Percentiles rank a stretch among this genome's conserved stretches.
Evolutionary conservation across 1,140 invertebrate genomes (phyloP).

Genomic region (Thaumetopoea pityocampa): DNA sequence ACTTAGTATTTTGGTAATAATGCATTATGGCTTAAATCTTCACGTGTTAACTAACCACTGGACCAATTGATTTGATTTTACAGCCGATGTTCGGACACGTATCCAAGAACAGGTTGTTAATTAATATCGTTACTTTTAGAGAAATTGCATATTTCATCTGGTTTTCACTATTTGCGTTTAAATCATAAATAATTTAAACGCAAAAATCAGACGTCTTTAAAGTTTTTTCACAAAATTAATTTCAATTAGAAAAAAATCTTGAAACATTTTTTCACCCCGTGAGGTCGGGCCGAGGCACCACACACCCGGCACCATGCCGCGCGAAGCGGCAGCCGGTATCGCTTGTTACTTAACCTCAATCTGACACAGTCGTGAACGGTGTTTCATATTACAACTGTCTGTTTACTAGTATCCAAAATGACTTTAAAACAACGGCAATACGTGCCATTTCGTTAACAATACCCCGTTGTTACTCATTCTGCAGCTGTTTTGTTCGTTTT

Average conservation of each 20-base stretch:
- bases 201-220: too few relatives aligned
- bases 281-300: conserved; percentile 36
- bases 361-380: conserved; percentile 66
- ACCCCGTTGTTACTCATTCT: background rate
- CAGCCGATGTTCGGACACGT: too few relatives aligned
- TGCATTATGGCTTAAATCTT: too few relatives aligned
- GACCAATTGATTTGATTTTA: too few relatives aligned
- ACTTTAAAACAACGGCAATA: conserved; percentile 5
- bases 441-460: background rate
- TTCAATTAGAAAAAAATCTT: conserved; percentile 9
- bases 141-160: too few relatives aligned
- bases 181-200: too few relatives aligned
- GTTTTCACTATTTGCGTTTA: too few relatives aligned
- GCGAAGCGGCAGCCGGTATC: conserved; percentile 61
- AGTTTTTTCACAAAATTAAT: too few relatives aligned
- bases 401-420: conserved; percentile 41
- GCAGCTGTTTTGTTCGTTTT: background rate
- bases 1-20: too few relatives aligned
- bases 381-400: conserved; percentile 59
- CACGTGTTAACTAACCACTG: too few relatives aligned
- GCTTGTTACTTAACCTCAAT: conserved; percentile 74
- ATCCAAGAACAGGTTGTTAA: too few relatives aligned
- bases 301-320: conserved; percentile 52
- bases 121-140: too few relatives aligned
- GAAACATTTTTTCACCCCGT: conserved; percentile 35